Evolutionary conservation across 2,797 vertebrate genomes (phyloP).

Genomic region (Siniperca obscura): DNA sequence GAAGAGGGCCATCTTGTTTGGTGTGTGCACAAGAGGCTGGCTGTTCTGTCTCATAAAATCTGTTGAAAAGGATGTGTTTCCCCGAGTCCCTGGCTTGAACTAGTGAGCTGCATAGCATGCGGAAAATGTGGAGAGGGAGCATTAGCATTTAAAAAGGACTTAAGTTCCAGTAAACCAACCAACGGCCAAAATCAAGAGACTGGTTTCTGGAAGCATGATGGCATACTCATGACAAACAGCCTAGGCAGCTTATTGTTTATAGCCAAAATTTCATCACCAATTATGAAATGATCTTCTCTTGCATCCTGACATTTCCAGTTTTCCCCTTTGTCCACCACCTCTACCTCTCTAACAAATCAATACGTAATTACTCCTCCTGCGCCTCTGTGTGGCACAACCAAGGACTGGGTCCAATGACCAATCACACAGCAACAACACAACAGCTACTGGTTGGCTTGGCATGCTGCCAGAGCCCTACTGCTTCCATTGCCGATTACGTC

Average conservation of each 20-base stretch:
- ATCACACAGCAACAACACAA: slow-evolving; percentile 76
- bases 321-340: slow-evolving; percentile 1
- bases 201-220: slow-evolving; percentile 47
- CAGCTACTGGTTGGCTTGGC: slow-evolving; percentile 78
- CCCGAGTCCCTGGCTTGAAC: slow-evolving; percentile 70
- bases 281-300: slow-evolving; percentile 44
- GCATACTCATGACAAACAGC: slow-evolving; percentile 37
- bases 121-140: slow-evolving; percentile 70
- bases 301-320: slow-evolving; percentile 7
- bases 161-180: slow-evolving; percentile 70
- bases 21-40: slow-evolving; percentile 73
- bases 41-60: slow-evolving; percentile 76
- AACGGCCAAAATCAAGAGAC: slow-evolving; percentile 63
- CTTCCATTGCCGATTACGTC: slow-evolving; percentile 77
- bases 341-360: slow-evolving; percentile 49
- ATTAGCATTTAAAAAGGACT: slow-evolving; percentile 78
- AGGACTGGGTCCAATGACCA: slow-evolving; percentile 55
- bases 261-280: slow-evolving; percentile 41
- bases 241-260: slow-evolving; percentile 45
- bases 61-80: slow-evolving; percentile 75
- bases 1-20: slow-evolving; percentile 74
- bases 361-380: slow-evolving; percentile 39
- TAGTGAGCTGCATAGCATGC: slow-evolving; percentile 66
- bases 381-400: slow-evolving; percentile 59
- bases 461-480: slow-evolving; percentile 65